Conservation (phyloP, 2,888 invertebrate species). For the Toxonevra muliebris region DNA sequence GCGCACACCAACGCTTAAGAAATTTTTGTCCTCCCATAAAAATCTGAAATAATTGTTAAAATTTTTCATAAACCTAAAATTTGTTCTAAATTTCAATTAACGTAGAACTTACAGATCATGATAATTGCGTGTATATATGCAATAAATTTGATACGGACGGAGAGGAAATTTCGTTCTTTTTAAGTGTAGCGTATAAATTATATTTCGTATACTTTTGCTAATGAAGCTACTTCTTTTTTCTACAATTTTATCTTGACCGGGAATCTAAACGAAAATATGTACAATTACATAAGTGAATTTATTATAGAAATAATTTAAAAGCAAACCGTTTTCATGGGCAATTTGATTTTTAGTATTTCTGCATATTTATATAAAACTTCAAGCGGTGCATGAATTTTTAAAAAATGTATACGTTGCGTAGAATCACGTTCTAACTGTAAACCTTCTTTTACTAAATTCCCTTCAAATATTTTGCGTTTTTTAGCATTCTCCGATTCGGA, state of each 20-base stretch:
- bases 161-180: slow-evolving; percentile 72
- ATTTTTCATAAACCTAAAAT: background rate
- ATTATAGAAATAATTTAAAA: slow-evolving; percentile 1
- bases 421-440: slow-evolving; percentile 71
- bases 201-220: slow-evolving; percentile 43
- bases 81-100: background rate
- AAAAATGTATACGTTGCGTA: slow-evolving; percentile 72
- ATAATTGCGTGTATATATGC: slow-evolving; percentile 76
- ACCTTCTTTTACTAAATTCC: slow-evolving; percentile 71
- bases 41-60: slow-evolving; percentile 30
- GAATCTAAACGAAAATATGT: slow-evolving; percentile 46
- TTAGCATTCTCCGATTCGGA: slow-evolving; percentile 58
- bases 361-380: slow-evolving; percentile 77
- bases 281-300: slow-evolving; percentile 1
- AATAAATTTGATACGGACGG: slow-evolving; percentile 71
- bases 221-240: slow-evolving; percentile 43
- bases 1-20: slow-evolving; percentile 74
- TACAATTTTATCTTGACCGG: slow-evolving; percentile 61
- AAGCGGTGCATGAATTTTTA: slow-evolving; percentile 78
- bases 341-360: slow-evolving; percentile 78
- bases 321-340: slow-evolving; percentile 77
- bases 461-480: slow-evolving; percentile 70
- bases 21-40: slow-evolving; percentile 52
- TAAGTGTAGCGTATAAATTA: slow-evolving; percentile 69
- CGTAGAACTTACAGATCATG: slow-evolving; percentile 72